These are phyloP conservation scores for Semaprochilodus insignis DNA, from an alignment of 2,797 vertebrate species.

Conservation along the genomic window DNA sequence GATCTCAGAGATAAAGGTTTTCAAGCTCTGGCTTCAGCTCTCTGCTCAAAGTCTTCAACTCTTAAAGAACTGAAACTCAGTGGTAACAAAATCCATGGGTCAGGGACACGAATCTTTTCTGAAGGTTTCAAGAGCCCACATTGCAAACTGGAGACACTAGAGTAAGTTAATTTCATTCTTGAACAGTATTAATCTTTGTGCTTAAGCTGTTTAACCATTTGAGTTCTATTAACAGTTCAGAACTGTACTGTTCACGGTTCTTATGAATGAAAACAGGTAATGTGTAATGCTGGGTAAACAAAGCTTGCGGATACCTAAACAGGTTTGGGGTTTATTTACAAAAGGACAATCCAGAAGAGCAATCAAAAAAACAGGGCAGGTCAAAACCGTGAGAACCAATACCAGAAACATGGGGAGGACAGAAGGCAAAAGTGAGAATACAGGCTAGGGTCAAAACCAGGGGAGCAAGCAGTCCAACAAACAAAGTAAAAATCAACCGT, in stretches of 20 bases:
- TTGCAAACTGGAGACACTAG: conserved; percentile 51
- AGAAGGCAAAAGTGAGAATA: no score
- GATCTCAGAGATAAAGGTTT: conserved; percentile 26
- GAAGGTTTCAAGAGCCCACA: conserved; percentile 38
- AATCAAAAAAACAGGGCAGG: no score
- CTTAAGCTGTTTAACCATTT: neutral
- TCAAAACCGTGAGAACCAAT: no score
- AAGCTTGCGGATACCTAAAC: no score
- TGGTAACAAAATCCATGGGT: neutral
- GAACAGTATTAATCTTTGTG: neutral
- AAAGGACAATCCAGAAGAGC: no score
- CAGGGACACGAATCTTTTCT: conserved; percentile 26
- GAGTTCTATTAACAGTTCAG: neutral
- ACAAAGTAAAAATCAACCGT: no score
- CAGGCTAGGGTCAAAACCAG: no score
- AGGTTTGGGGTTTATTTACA: no score
- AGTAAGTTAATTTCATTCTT: conserved; percentile 30
- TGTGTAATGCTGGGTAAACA: no score
- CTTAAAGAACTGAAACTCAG: conserved; percentile 50
- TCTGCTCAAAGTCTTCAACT: conserved; percentile 40
- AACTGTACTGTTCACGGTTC: neutral
- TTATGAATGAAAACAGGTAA: no score
- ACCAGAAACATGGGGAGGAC: no score
- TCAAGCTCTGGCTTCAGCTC: conserved; percentile 28
- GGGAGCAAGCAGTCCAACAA: no score